Conservation (phyloP, 1,140 invertebrate species). For the Drosophila ambigua region DNA sequence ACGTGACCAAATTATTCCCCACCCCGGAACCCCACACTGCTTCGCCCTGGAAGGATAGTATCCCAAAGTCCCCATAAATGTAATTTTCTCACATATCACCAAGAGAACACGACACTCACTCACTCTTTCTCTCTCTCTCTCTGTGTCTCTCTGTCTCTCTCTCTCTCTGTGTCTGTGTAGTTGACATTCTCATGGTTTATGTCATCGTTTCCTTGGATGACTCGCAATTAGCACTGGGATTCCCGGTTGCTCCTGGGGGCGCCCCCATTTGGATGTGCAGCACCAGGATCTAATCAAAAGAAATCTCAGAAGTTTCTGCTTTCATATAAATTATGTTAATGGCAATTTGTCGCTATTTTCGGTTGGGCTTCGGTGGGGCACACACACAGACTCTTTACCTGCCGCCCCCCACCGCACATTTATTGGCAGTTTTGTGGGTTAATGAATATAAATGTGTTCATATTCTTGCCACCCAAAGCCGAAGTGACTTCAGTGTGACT, state of each 20-base stretch:
- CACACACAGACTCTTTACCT: constrained; percentile 27
- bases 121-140: background rate
- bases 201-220: constrained; percentile 34
- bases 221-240: constrained; percentile 55
- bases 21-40: background rate
- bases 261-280: constrained; percentile 13
- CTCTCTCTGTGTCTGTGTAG: background rate
- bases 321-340: constrained; percentile 76
- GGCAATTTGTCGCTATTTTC: constrained; percentile 52
- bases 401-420: constrained; percentile 12
- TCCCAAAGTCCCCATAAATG: background rate
- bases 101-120: background rate
- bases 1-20: constrained; percentile 72
- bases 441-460: constrained; percentile 70
- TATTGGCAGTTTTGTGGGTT: constrained; percentile 41
- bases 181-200: constrained; percentile 45
- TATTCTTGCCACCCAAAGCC: background rate
- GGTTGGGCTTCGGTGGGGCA: constrained; percentile 12
- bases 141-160: too few relatives aligned
- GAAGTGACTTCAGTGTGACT: too few relatives aligned
- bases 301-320: constrained; percentile 31
- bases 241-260: background rate
- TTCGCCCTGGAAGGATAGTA: too few relatives aligned
- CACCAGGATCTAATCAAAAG: constrained; percentile 42
- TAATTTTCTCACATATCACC: constrained; percentile 40